A percentile compares a stretch with the other conserved stretches of the same genome.
Evolutionary conservation across 2,888 invertebrate genomes (phyloP).

Genomic region (Xiphydria camelus): DNA sequence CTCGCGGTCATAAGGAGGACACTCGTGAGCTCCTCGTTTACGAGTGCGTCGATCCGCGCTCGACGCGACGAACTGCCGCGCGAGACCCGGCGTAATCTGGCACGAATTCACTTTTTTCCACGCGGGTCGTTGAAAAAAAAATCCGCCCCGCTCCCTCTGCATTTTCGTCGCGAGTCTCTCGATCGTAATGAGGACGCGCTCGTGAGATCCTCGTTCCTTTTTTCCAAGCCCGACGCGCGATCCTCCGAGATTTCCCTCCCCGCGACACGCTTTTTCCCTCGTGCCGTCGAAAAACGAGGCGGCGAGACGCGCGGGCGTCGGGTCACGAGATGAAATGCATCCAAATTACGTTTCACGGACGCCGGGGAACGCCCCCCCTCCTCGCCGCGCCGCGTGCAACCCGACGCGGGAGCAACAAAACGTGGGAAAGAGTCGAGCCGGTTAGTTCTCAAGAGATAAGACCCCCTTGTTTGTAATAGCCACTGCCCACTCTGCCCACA

Average conservation of each 20-base stretch:
- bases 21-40: too few species aligned
- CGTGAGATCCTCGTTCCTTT: constrained; percentile 13
- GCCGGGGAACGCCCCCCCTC: neutral
- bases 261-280: constrained; percentile 5
- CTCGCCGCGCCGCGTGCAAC: neutral
- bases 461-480: constrained; percentile 46
- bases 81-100: too few species aligned
- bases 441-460: constrained; percentile 47
- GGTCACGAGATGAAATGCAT: constrained; percentile 28
- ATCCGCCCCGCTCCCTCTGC: too few species aligned
- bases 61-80: too few species aligned
- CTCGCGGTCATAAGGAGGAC: too few species aligned
- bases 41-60: too few species aligned
- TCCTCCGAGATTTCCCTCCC: neutral
- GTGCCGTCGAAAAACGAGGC: too few species aligned
- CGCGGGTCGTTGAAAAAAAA: too few species aligned
- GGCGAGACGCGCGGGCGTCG: too few species aligned
- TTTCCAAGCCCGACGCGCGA: neutral
- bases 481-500: constrained; percentile 37
- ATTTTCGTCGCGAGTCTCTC: too few species aligned
- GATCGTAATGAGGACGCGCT: too few species aligned
- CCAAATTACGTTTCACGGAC: constrained; percentile 29
- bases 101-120: too few species aligned
- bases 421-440: constrained; percentile 44
- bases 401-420: constrained; percentile 35